Evolutionary conservation across 2,113 vertebrate species (phyloP).

Genomic region (Lampris incognitus): DNA sequence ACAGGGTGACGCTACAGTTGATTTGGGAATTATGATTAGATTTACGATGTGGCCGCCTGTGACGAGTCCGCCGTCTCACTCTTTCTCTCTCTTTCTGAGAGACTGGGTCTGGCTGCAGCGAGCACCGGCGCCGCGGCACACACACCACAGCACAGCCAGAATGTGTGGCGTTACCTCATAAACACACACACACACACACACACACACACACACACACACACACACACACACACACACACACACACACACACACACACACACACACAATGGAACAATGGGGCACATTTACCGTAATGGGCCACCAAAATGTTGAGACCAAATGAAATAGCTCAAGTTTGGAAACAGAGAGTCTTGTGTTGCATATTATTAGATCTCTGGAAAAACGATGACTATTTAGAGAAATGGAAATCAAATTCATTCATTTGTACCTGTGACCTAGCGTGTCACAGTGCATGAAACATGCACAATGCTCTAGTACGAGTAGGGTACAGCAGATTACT

Average conservation of each 20-base stretch:
- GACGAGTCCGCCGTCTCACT: slow-evolving; percentile 70
- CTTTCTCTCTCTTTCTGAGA: slow-evolving; percentile 78
- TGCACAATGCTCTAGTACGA: slow-evolving; percentile 2
- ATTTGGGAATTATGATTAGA: slow-evolving; percentile 87
- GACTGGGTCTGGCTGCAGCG: slow-evolving; percentile 61
- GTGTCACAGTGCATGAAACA: slow-evolving; percentile 1
- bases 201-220: slow-evolving; percentile 41
- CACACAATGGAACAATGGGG: slow-evolving; percentile 71
- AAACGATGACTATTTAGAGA: slow-evolving; percentile 33
- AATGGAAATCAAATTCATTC: slow-evolving; percentile 55
- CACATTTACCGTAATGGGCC: slow-evolving; percentile 69
- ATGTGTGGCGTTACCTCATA: slow-evolving; percentile 61
- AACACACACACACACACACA: slow-evolving; percentile 1
- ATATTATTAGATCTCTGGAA: slow-evolving; percentile 69
- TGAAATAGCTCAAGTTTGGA: slow-evolving; percentile 64
- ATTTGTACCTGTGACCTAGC: slow-evolving; percentile 45
- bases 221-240: slow-evolving; percentile 3
- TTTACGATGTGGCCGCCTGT: slow-evolving; percentile 84
- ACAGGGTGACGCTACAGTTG: slow-evolving; percentile 77
- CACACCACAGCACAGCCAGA: slow-evolving; percentile 63
- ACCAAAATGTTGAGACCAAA: slow-evolving; percentile 66
- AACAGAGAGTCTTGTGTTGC: slow-evolving; percentile 66
- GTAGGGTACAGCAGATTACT: background rate
- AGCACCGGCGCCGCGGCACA: slow-evolving; percentile 70
- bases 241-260: slow-evolving; percentile 12